phyloP scores from a whole-genome alignment of 2,888 invertebrate species.

The Polymixis flavicincta region DNA sequence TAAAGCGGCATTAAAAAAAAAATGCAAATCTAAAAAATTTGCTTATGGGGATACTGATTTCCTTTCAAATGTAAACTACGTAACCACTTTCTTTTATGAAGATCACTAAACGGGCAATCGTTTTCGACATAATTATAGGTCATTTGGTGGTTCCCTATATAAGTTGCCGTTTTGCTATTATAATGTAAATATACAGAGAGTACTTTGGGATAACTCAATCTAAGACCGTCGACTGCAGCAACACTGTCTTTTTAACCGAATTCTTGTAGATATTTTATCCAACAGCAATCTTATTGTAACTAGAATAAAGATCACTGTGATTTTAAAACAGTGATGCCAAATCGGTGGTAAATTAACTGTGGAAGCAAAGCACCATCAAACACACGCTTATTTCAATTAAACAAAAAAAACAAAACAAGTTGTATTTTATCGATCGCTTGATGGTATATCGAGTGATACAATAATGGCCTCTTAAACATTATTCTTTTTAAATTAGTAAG shows the following conservation, averaged over 20 bases:
- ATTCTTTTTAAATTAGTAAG: slow-evolving; percentile 21
- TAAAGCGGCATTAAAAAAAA: no score
- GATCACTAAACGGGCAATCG: background rate
- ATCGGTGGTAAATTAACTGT: no score
- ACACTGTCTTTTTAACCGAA: no score
- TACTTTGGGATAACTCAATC: background rate
- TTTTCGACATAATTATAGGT: background rate
- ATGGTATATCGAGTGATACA: slow-evolving; percentile 17
- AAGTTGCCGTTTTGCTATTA: background rate
- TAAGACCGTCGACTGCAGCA: background rate
- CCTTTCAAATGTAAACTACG: background rate
- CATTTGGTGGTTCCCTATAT: background rate
- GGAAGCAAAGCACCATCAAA: no score
- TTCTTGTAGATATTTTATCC: no score
- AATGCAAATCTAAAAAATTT: background rate
- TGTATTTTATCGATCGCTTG: slow-evolving; percentile 11
- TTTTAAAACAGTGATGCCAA: no score
- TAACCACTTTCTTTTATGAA: background rate
- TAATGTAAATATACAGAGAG: no score
- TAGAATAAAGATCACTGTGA: no score
- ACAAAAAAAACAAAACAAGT: no score
- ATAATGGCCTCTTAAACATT: background rate
- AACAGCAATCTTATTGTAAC: no score
- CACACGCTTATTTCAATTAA: no score
- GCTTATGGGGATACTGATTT: no score